A percentile compares a stretch with the other conserved stretches of the same genome.
Evolutionary conservation across 2,888 invertebrate species (phyloP).

Genomic region (Drosophila koepferae): DNA sequence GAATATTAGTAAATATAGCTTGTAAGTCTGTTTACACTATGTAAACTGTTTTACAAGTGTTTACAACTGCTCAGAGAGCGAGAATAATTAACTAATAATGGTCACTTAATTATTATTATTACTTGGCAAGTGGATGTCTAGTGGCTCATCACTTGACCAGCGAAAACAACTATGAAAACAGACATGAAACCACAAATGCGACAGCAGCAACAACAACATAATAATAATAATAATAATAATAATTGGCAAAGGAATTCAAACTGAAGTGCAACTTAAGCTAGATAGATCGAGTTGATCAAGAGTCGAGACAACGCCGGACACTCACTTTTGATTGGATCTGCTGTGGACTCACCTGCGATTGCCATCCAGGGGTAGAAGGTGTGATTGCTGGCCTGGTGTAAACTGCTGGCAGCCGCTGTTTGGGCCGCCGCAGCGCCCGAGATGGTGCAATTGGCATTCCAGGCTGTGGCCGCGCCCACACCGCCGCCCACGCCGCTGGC

Average conservation of each 20-base stretch:
- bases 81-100: constrained; percentile 8
- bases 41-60: constrained; percentile 15
- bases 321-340: constrained; percentile 79
- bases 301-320: constrained; percentile 42
- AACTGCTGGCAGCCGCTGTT: constrained; percentile 92
- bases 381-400: constrained; percentile 95
- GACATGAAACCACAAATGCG: constrained; percentile 10
- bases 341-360: constrained; percentile 94
- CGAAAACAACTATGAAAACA: constrained; percentile 53
- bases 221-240: constrained; percentile 8
- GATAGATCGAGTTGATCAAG: constrained; percentile 15
- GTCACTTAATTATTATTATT: constrained; percentile 22
- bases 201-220: constrained; percentile 20
- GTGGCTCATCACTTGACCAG: constrained; percentile 17
- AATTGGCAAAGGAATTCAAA: neutral
- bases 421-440: constrained; percentile 91
- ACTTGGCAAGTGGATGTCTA: constrained; percentile 10
- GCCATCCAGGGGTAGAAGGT: constrained; percentile 99
- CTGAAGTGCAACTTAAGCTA: constrained; percentile 26
- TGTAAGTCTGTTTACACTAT: constrained; percentile 4
- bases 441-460: constrained; percentile 95
- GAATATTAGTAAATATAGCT: neutral
- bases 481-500: constrained; percentile 88
- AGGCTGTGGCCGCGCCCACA: constrained; percentile 88
- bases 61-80: neutral